These are phyloP conservation scores for Drosophila macrospina DNA, from an alignment of 2,888 invertebrate species.

Conservation along the genomic window DNA sequence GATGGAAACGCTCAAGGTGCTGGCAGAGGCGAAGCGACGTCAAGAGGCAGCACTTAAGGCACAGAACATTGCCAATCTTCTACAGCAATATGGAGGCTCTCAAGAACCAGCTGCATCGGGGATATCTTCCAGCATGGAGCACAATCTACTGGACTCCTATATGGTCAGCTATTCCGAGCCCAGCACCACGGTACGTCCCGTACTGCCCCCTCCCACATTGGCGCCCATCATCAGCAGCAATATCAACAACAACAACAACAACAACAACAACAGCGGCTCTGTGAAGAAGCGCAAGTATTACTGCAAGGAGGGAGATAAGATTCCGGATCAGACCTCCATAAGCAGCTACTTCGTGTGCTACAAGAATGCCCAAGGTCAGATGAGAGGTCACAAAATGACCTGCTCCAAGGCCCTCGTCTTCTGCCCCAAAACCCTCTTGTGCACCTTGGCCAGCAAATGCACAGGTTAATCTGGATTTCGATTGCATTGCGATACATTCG, in stretches of 20 bases:
- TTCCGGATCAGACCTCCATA: conserved; percentile 85
- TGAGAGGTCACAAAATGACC: conserved; percentile 85
- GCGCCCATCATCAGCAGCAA: conserved; percentile 17
- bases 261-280: conserved; percentile 16
- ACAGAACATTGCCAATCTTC: conserved; percentile 79
- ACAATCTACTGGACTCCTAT: conserved; percentile 65
- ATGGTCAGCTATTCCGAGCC: conserved; percentile 47
- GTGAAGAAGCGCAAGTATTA: conserved; percentile 83
- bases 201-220: conserved; percentile 22
- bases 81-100: conserved; percentile 69
- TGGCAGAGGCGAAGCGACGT: conserved; percentile 82
- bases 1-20: conserved; percentile 81
- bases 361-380: conserved; percentile 82
- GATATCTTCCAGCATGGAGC: conserved; percentile 56
- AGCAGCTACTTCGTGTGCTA: conserved; percentile 86
- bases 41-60: conserved; percentile 80
- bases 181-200: conserved; percentile 41
- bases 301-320: conserved; percentile 86
- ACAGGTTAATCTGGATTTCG: conserved; percentile 50
- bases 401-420: conserved; percentile 86
- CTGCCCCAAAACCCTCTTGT: conserved; percentile 85
- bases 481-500: conserved; percentile 5
- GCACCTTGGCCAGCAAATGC: conserved; percentile 85
- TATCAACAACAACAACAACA: conserved; percentile 12
- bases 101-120: conserved; percentile 12